Percentiles rank a stretch among this genome's conserved stretches.
Conservation (phyloP, 2,888 invertebrate species). For the Ophioninae sp. region DNA sequence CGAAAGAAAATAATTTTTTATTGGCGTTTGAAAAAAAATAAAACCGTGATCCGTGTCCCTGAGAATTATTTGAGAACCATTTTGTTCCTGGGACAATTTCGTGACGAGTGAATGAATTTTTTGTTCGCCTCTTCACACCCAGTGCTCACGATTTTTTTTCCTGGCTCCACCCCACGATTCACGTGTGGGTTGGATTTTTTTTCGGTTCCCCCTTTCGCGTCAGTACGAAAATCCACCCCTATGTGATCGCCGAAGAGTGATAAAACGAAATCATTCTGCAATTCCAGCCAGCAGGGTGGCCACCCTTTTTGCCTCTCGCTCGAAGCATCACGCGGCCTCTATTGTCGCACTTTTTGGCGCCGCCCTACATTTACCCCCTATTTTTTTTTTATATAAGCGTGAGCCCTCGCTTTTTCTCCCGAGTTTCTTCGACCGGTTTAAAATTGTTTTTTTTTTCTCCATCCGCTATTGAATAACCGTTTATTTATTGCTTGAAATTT, state of each 20-base stretch:
- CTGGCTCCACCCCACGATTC: slow-evolving; percentile 58
- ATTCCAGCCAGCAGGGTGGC: slow-evolving; percentile 70
- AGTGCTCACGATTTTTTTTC: slow-evolving; percentile 57
- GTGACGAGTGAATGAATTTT: slow-evolving; percentile 11
- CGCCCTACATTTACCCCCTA: slow-evolving; percentile 52
- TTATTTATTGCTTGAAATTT: slow-evolving; percentile 28
- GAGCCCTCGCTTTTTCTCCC: slow-evolving; percentile 52
- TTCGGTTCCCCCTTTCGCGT: slow-evolving; percentile 44
- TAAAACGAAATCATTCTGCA: slow-evolving; percentile 77
- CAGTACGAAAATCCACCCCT: slow-evolving; percentile 49
- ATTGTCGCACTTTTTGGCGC: slow-evolving; percentile 61
- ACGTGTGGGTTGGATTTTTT: slow-evolving; percentile 52
- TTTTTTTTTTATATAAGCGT: slow-evolving; percentile 62
- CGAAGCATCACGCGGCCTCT: slow-evolving; percentile 31
- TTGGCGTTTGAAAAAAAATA: background rate
- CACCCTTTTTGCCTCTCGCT: slow-evolving; percentile 65
- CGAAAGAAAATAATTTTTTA: background rate
- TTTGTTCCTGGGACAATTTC: slow-evolving; percentile 14
- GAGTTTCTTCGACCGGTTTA: slow-evolving; percentile 27
- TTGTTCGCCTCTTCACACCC: background rate
- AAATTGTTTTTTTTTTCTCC: slow-evolving; percentile 39
- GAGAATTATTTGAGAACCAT: slow-evolving; percentile 16
- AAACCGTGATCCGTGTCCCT: background rate
- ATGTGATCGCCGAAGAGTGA: slow-evolving; percentile 64
- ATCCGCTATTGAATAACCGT: slow-evolving; percentile 40